Evolutionary conservation across 1,140 invertebrate genomes (phyloP).

Genomic region (Leptopilina boulardi): DNA sequence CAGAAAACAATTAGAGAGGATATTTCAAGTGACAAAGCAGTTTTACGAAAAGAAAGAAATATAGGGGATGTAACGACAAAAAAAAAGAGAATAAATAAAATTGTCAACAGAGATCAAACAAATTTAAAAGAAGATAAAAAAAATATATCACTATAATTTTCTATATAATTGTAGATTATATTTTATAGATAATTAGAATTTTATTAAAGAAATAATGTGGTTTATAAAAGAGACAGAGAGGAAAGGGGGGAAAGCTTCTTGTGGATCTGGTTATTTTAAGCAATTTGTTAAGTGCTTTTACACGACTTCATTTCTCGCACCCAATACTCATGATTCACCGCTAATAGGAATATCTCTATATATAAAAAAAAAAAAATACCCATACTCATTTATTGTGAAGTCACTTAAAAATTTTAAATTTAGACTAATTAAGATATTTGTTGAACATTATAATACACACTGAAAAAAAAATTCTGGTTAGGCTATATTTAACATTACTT

Average conservation of each 20-base stretch:
- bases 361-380: neutral
- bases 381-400: neutral
- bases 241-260: neutral
- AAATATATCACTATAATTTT: neutral
- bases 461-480: no score
- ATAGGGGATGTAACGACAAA: neutral
- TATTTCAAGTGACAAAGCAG: neutral
- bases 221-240: neutral
- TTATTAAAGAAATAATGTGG: no score
- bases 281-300: constrained; percentile 25
- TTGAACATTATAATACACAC: no score
- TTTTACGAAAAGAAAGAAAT: neutral
- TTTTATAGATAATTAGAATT: no score
- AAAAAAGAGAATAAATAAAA: neutral
- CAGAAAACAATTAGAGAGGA: constrained; percentile 49
- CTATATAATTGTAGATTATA: no score
- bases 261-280: constrained; percentile 24
- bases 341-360: neutral
- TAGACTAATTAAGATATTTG: no score
- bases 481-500: no score
- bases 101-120: neutral
- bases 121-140: neutral
- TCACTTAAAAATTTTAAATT: neutral
- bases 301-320: constrained; percentile 1
- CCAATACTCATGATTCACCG: neutral